These are phyloP conservation scores for Piscicola geometra DNA, from an alignment of 2,888 invertebrate genomes.

Conservation along the genomic window DNA sequence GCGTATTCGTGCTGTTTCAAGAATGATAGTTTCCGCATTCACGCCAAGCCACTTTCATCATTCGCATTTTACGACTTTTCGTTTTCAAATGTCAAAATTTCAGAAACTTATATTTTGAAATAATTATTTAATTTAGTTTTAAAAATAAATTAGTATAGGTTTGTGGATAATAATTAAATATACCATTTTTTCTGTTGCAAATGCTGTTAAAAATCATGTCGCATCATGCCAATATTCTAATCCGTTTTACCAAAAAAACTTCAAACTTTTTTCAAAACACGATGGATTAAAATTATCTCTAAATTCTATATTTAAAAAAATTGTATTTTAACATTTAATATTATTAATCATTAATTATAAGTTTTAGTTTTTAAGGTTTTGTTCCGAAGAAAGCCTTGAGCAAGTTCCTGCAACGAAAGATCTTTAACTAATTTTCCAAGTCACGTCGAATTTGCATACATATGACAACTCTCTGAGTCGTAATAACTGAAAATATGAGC, in stretches of 20 bases:
- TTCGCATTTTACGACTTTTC: neutral
- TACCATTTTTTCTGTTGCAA: too few species aligned
- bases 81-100: neutral
- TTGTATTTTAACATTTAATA: neutral
- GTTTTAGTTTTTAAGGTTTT: neutral
- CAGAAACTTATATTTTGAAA: too few species aligned
- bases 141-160: too few species aligned
- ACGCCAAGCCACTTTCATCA: neutral
- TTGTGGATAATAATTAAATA: too few species aligned
- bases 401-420: neutral
- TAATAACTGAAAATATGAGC: too few species aligned
- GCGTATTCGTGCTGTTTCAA: too few species aligned
- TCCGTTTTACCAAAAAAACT: neutral
- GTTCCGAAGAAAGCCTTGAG: neutral
- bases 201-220: too few species aligned
- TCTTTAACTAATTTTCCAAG: neutral
- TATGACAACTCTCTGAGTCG: too few species aligned
- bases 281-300: neutral
- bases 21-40: constrained; percentile 6
- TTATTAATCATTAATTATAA: neutral
- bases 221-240: too few species aligned
- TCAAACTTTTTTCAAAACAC: neutral
- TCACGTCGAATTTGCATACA: constrained; percentile 4
- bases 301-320: neutral
- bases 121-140: too few species aligned